Base-by-base conservation (phyloP, 2,113 vertebrate species). In the Misgurnus mizolepis region DNA sequence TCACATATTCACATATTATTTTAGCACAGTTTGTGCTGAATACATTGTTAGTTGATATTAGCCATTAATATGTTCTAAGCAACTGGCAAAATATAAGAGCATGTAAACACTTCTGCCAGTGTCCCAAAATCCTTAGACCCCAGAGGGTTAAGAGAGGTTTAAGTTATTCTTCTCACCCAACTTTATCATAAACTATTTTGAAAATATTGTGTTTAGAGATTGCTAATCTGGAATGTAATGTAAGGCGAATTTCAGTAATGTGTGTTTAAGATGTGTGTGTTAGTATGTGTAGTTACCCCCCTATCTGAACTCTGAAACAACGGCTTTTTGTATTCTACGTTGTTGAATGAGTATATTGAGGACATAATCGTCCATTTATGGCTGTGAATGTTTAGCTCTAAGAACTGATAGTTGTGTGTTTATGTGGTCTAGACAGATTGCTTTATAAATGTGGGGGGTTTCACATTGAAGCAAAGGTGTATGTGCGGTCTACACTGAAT, bases 321-420 rank as follows among this genome's bases (percentile, higher is more conserved):
- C 8, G 71, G 2, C 47, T 62, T 15, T 75, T 64, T 75, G 72
- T 75, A 64, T 27, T 49, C 7, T 62, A 12, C 18, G 56, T 75
- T 75, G 71, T 74, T 62, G 7, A 60, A 7, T 73, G 55, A 73
- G 55, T 45, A 62, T 61, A 49, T 49, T 62, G 55, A 74, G 60
- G 18, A 11, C 0, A 15, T 22, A 76, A 39, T 17, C 50, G 18
- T 76, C 18, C 45, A 65, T 65, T 49, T 64, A 22, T 64, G 14
- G 22, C 12, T 60, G 27, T 56, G 41, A 47, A 43, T 74, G 56
- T 75, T 34, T 64, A 49, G 41, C 45, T 43, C 22, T 15, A 66
- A 41, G 15, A 76, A 47, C 2, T 74, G 43, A 14, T 55, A 40
- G 43, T 41, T 74, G 71, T 0, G 45, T 76, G 43, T 76, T n/a